Evolutionary conservation across 2,113 vertebrate genomes (phyloP).

Genomic region (Channa argus): DNA sequence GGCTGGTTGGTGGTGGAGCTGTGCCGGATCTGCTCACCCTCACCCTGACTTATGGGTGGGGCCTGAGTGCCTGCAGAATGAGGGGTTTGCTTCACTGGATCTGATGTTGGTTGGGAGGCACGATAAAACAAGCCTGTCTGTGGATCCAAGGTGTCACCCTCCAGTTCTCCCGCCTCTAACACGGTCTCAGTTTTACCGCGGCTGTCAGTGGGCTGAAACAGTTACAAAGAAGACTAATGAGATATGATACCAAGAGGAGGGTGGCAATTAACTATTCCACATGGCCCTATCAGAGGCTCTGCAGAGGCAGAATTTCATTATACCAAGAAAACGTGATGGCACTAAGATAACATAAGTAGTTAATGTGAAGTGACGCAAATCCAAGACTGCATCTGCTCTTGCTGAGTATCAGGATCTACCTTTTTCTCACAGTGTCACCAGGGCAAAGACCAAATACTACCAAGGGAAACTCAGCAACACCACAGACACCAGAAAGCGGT

Average conservation of each 20-base stretch:
- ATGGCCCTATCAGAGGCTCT: too few relatives aligned
- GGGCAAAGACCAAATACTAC: too few relatives aligned
- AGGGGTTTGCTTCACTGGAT: conserved; percentile 81
- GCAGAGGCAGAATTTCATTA: neutral
- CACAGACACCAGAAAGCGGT: too few relatives aligned
- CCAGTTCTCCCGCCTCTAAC: conserved; percentile 92
- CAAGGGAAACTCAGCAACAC: too few relatives aligned
- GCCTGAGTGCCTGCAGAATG: conserved; percentile 17
- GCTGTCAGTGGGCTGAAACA: conserved; percentile 84
- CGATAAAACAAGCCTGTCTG: conserved; percentile 98
- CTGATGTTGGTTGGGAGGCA: conserved; percentile 81
- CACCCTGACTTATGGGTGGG: neutral
- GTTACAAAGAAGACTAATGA: neutral
- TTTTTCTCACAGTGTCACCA: too few relatives aligned
- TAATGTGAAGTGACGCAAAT: neutral
- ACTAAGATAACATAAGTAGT: neutral
- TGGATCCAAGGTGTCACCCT: conserved; percentile 97
- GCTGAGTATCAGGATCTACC: too few relatives aligned
- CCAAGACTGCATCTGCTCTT: too few relatives aligned
- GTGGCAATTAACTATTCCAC: neutral
- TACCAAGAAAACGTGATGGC: rapidly evolving
- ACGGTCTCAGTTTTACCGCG: conserved; percentile 84
- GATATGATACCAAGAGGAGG: neutral
- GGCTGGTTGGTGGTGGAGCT: conserved; percentile 29
- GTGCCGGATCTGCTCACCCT: conserved; percentile 73